Conservation (phyloP, 1,140 invertebrate species). For the Ips nitidus region DNA sequence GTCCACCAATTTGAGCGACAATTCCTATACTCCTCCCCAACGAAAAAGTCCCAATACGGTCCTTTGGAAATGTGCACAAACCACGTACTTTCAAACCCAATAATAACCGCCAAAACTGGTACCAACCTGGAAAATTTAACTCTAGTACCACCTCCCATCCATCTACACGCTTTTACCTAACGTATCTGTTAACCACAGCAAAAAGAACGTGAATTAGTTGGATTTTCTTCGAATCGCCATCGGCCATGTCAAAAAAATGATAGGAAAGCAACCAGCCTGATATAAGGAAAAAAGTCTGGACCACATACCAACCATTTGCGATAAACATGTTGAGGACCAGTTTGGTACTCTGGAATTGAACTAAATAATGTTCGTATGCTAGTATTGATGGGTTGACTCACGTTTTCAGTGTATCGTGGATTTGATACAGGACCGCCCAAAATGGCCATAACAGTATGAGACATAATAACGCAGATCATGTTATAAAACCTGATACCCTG, state of each 20-base stretch:
- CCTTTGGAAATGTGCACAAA: constrained; percentile 39
- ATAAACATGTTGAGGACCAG: constrained; percentile 37
- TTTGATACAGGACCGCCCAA: constrained; percentile 39
- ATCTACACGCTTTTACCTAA: constrained; percentile 25
- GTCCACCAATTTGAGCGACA: constrained; percentile 48
- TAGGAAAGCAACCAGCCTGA: constrained; percentile 41
- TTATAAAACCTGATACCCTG: constrained; percentile 44
- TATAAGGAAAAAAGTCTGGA: constrained; percentile 44
- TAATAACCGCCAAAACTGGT: constrained; percentile 38
- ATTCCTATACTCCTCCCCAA: constrained; percentile 42
- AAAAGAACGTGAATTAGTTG: constrained; percentile 25
- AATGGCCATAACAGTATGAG: constrained; percentile 38
- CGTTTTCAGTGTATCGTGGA: constrained; percentile 39
- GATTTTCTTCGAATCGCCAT: constrained; percentile 21
- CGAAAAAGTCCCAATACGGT: constrained; percentile 44
- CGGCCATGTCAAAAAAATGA: constrained; percentile 36
- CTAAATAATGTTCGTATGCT: neutral
- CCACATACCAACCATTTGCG: constrained; percentile 37
- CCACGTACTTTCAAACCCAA: constrained; percentile 41
- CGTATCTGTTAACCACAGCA: constrained; percentile 38
- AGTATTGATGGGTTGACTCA: constrained; percentile 16
- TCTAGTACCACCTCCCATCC: neutral
- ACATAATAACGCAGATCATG: constrained; percentile 40
- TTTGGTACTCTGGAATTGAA: constrained; percentile 29
- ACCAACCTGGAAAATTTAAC: constrained; percentile 39